Base-by-base conservation (phyloP, 2,113 vertebrate species). In the Xiphias gladius region DNA sequence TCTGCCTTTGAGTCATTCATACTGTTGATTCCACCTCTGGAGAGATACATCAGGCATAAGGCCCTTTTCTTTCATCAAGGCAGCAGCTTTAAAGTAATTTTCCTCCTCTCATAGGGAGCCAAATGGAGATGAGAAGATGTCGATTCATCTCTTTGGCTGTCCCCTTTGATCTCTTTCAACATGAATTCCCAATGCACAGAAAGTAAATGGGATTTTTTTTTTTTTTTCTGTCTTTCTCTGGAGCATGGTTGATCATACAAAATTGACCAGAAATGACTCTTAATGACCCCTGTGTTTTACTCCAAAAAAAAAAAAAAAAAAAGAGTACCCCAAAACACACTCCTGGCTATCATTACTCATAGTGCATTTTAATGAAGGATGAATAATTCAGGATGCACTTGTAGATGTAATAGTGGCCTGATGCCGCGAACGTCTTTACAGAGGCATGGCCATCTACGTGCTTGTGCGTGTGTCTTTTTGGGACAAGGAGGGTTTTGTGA, bases 101-200 rank as follows among this genome's bases (percentile, higher is more conserved):
- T 75, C 89, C 74, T 87, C 73, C 81, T 84, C 89, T 89, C 88
- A 73, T 59, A 80, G 87, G 81, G 85, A 89, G 86, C 89, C 90
- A 93, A 92, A 92, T 91, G 89, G 87, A 93, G 88, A 92, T 83
- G 80, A 90, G 90, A 84, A 93, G 90, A 94, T 91, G 91, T 91
- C 86, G 86, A 93, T 93, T 90, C 91, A 90, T 93, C 86, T 94
- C 89, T 93, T 92, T 91, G 89, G 92, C 92, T 88, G 89, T 91
- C 88, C 87, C 88, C 88, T 94, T 93, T 94, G 88, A 94, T 94
- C 91, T 93, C 79, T 83, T 88, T 88, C 87, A 83, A 92, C 89
- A 64, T 81, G 87, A 88, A 89, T 90, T 88, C 88, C 82, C 84
- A 71, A 88, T 78, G 90, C 90, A 89, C 57, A 73, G 82, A 85